phyloP scores from a whole-genome alignment of 1,140 invertebrate species.

The Habropoda laboriosa region DNA sequence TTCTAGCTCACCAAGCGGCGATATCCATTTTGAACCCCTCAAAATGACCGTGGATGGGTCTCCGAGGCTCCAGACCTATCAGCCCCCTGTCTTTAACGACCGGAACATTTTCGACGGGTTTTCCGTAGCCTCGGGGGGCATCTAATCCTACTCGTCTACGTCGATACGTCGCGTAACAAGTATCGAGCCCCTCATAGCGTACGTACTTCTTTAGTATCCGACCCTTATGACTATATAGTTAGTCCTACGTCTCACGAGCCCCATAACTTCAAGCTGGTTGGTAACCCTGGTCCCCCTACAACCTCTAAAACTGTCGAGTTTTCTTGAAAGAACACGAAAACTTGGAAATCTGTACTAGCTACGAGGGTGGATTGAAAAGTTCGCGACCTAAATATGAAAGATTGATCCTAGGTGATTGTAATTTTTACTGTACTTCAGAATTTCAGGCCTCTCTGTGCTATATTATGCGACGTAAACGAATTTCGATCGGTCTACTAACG shows the following conservation, averaged over 20 bases:
- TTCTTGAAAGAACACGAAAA: background rate
- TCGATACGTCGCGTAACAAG: background rate
- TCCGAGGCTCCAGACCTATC: background rate
- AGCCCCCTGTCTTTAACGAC: no score
- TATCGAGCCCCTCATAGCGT: background rate
- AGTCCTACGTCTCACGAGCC: background rate
- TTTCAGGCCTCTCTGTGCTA: no score
- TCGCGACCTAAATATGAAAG: no score
- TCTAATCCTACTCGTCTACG: background rate
- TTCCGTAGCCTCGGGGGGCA: background rate
- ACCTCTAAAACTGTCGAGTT: background rate
- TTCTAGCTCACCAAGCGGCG: background rate
- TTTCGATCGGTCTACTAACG: no score
- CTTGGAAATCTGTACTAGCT: background rate
- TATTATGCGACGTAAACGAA: no score
- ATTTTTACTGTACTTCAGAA: no score
- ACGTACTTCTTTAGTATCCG: background rate
- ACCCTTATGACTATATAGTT: no score
- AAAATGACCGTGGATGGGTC: background rate
- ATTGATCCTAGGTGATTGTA: no score
- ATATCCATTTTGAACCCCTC: background rate
- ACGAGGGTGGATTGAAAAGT: no score
- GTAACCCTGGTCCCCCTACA: no score
- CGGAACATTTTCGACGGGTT: background rate
- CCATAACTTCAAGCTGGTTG: background rate